phyloP scores from a whole-genome alignment of 2,797 vertebrate species.

The Chrosomus eos region DNA sequence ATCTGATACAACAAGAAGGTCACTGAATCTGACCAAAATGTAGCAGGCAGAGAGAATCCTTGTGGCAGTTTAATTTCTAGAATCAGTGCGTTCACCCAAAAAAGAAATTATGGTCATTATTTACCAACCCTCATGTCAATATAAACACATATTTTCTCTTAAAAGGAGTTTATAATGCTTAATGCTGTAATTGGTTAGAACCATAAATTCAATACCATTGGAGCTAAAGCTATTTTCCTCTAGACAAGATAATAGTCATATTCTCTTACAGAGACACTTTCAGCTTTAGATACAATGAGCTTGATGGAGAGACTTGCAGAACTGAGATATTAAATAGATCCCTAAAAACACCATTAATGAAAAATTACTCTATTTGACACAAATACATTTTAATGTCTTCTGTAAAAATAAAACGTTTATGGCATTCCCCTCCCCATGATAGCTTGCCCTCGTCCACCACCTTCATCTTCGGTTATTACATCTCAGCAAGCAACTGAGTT shows the following conservation, averaged over 20 bases:
- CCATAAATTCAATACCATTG: not conserved
- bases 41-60: conserved; percentile 35
- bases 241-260: not conserved
- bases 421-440: not conserved
- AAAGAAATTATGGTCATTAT: not conserved
- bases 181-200: not conserved
- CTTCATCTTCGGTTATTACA: conserved; percentile 22
- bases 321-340: not conserved
- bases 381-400: conserved; percentile 1
- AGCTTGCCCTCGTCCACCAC: not conserved
- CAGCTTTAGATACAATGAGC: not conserved
- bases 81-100: not conserved
- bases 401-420: conserved; percentile 41
- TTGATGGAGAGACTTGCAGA: not conserved
- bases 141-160: not conserved
- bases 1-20: conserved; percentile 7
- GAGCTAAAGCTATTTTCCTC: not conserved
- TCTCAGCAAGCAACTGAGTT: not conserved
- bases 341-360: conserved; percentile 6
- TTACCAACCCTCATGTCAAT: not conserved
- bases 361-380: conserved; percentile 36
- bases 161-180: not conserved
- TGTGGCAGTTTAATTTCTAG: not conserved
- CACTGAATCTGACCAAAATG: conserved; percentile 49
- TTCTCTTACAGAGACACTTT: conserved; percentile 18